Percentiles rank a stretch among this genome's conserved stretches.
Evolutionary conservation across 2,113 vertebrate genomes (phyloP).

Genomic region (Percina caprodes): DNA sequence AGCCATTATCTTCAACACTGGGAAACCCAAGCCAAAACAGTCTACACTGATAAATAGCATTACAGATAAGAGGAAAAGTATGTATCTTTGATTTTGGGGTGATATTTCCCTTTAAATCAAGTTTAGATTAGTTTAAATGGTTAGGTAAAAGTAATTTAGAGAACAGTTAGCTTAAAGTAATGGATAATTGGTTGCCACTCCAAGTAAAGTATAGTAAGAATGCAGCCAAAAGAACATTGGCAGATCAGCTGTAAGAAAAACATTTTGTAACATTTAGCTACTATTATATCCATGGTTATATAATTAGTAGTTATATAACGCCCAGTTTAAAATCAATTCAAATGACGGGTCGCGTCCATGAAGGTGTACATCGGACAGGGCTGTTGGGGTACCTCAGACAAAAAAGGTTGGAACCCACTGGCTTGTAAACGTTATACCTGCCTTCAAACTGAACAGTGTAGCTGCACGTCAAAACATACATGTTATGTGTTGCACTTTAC

Average conservation of each 20-base stretch:
- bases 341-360: not conserved
- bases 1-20: too few relatives aligned
- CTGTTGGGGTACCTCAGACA: not conserved
- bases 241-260: not conserved
- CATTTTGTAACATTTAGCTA: not conserved
- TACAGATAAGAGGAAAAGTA: too few relatives aligned
- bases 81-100: too few relatives aligned
- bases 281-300: not conserved
- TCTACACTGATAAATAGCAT: too few relatives aligned
- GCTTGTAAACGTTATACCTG: not conserved
- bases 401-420: not conserved
- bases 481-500: conserved; percentile 9
- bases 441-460: not conserved
- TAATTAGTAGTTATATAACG: not conserved
- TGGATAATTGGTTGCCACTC: not conserved
- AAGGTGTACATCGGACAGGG: not conserved
- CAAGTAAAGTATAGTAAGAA: not conserved
- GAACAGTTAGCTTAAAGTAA: not conserved
- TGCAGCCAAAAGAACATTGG: not conserved
- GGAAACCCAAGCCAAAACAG: too few relatives aligned
- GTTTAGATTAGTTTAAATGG: too few relatives aligned
- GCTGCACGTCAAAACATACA: not conserved
- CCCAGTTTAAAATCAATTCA: not conserved
- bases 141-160: too few relatives aligned
- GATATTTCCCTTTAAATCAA: too few relatives aligned